These are phyloP conservation scores for Theodoxus fluviatilis DNA, from an alignment of 2,888 invertebrate genomes.

Conservation along the genomic window DNA sequence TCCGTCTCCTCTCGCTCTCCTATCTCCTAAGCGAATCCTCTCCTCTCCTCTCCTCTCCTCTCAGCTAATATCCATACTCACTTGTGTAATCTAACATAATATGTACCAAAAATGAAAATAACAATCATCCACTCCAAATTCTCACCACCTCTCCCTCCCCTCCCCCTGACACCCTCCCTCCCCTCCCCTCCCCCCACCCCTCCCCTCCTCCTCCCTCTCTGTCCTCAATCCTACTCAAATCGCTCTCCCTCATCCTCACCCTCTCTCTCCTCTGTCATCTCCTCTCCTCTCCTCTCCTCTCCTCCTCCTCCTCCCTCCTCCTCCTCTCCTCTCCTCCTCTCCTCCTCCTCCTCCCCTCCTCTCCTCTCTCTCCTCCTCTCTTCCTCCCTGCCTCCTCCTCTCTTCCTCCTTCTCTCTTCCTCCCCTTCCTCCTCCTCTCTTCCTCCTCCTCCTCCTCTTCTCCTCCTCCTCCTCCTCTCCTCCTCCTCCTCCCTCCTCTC, in stretches of 20 bases:
- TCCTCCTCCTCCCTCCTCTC: not conserved
- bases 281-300: not conserved
- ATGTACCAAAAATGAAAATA: too few relatives aligned
- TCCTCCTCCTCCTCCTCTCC: not conserved
- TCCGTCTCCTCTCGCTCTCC: too few relatives aligned
- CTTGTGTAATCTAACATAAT: too few relatives aligned
- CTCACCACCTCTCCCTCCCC: too few relatives aligned
- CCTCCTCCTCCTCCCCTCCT: not conserved
- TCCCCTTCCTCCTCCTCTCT: not conserved
- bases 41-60: too few relatives aligned
- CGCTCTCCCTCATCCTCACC: not conserved
- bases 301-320: not conserved
- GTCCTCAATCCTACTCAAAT: too few relatives aligned
- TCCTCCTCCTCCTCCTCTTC: not conserved
- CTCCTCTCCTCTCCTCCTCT: not conserved
- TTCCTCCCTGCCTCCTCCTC: not conserved
- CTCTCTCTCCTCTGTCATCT: not conserved
- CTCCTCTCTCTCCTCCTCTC: constrained; percentile 12
- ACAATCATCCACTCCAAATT: too few relatives aligned
- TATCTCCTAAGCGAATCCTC: too few relatives aligned
- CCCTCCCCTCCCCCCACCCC: too few relatives aligned
- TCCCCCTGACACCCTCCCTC: too few relatives aligned
- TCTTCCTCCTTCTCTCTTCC: not conserved
- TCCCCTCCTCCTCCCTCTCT: too few relatives aligned
- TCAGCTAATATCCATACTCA: too few relatives aligned